Base-by-base conservation (phyloP, 2,888 invertebrate genomes). In the Oscheius sp. region DNA sequence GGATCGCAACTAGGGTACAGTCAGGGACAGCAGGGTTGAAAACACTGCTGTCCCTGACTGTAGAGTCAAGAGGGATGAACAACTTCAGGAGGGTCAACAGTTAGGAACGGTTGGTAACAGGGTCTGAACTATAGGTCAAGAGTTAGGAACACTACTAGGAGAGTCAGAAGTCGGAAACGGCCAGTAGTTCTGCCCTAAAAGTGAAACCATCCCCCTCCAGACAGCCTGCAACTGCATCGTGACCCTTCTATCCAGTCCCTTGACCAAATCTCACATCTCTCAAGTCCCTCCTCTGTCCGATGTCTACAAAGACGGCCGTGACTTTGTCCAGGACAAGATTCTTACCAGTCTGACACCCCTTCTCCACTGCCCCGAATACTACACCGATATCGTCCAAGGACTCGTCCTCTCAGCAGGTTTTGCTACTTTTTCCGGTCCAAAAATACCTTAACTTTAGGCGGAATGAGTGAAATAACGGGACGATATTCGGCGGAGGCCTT, bases 401-500 rank as follows among this genome's bases (percentile, higher is more conserved):
- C 48, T 74, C 29, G 59, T 74, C 13, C 47, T 62, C n/a, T 74
- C 74, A 50, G 74, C 70, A 21, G 74, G 73, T 58, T 7, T 11
- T 35, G 11, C 42, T 42, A 21, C 11, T 29, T 71, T 68, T 68
- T 11, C 71, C 32, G 29, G 10, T 68, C 62, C 55, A 32, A 33
- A 4, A 53, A n/a, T 21, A 21, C 21, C 21, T 21, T 21, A 21
- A 32, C 2, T 74, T 59, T 32, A 74, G 74, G 75, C 13, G 75
- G 75, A 65, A 33, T 75, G n/a, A 70, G 70, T 48, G 75, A 75
- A 50, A 63, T 75, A 4, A 75, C 75, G 10, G 37, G 55, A 53
- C 32, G 65, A 57, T 65, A 62, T 53, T 73, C 75, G 11, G n/a
- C 47, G 29, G 63, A 72, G 58, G 72, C 53, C 0, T 48, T 75